Conservation (phyloP, 2,888 invertebrate genomes). For the Phlogophora meticulosa region DNA sequence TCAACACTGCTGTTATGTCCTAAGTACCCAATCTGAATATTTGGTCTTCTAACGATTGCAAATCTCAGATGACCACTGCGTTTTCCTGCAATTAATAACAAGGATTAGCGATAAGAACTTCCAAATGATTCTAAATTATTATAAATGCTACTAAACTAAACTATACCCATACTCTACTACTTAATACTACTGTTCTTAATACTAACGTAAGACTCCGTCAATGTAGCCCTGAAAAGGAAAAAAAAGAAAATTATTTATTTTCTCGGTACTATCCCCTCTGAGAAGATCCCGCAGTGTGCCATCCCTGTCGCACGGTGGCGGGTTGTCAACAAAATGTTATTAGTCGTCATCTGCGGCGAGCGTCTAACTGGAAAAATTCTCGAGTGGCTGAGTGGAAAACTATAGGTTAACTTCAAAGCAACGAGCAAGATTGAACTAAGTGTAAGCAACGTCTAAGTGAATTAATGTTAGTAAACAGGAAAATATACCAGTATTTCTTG, state of each 20-base stretch:
- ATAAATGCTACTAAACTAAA: no score
- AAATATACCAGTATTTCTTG: background rate
- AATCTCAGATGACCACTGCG: no score
- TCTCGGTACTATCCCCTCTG: slow-evolving; percentile 70
- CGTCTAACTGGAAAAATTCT: slow-evolving; percentile 70
- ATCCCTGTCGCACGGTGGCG: slow-evolving; percentile 78
- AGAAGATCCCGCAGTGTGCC: slow-evolving; percentile 59
- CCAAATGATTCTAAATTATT: no score
- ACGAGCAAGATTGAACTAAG: slow-evolving; percentile 31
- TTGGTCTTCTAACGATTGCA: no score
- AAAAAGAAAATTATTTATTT: background rate
- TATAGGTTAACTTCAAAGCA: slow-evolving; percentile 49
- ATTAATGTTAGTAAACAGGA: slow-evolving; percentile 3
- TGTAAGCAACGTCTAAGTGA: slow-evolving; percentile 20
- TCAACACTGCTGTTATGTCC: no score
- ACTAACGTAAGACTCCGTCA: background rate
- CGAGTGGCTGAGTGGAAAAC: slow-evolving; percentile 58
- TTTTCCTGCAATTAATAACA: background rate
- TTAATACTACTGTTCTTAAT: no score
- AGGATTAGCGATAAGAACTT: background rate
- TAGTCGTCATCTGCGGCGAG: slow-evolving; percentile 79
- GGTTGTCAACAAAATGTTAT: slow-evolving; percentile 87
- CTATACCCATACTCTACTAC: no score
- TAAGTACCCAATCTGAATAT: no score
- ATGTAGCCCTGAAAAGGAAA: background rate